Conservation (phyloP, 2,113 vertebrate genomes). For the Cynocephalus volans region DNA sequence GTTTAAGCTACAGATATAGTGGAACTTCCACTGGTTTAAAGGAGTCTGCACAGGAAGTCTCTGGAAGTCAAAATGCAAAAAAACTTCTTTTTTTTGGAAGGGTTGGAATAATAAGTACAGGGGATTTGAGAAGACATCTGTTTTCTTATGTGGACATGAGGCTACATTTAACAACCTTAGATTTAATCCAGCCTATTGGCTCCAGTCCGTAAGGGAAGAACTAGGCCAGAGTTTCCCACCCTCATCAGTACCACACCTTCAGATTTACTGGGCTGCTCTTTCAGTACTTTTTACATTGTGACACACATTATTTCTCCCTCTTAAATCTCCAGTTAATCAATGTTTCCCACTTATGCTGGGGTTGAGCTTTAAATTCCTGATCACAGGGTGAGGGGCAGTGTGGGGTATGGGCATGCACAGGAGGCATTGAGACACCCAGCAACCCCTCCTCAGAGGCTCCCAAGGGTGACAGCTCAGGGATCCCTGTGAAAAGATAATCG, state of each 20-base stretch:
- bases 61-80: conserved; percentile 8
- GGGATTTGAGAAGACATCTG: not conserved
- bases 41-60: not conserved
- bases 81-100: not conserved
- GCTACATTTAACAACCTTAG: not conserved
- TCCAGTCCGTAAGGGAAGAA: not conserved
- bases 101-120: not conserved
- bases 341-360: not conserved
- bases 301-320: not conserved
- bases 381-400: not conserved
- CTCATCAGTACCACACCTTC: too few relatives aligned
- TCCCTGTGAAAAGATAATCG: not conserved
- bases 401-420: fast-evolving
- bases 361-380: not conserved
- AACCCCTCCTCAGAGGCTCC: not conserved
- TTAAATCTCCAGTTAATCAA: not conserved
- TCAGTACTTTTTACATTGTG: not conserved
- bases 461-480: not conserved
- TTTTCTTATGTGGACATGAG: not conserved
- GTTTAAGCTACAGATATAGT: not conserved
- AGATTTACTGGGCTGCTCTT: not conserved
- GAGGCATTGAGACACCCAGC: too few relatives aligned
- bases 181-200: not conserved
- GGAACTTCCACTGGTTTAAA: not conserved
- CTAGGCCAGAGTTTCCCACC: fast-evolving